A percentile compares a stretch with the other conserved stretches of the same genome.
phyloP scores from a whole-genome alignment of 2,113 vertebrate species.

The Apodemus sylvaticus region DNA sequence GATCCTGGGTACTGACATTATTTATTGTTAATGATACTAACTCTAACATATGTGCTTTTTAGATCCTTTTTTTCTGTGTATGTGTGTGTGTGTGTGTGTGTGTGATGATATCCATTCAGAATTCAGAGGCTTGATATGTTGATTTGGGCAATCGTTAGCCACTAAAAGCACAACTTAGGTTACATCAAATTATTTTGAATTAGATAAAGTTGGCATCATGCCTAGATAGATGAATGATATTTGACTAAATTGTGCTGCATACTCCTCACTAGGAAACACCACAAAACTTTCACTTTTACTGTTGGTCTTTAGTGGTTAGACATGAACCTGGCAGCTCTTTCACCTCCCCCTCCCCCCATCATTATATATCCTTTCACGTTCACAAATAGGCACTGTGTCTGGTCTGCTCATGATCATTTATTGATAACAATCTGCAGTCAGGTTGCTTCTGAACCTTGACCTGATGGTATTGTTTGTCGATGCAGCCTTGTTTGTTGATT shows the following conservation, averaged over 20 bases:
- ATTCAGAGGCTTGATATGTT: constrained; percentile 34
- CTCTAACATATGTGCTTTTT: constrained; percentile 65
- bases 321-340: constrained; percentile 52
- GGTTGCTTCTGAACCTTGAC: constrained; percentile 70
- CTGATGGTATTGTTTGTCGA: constrained; percentile 50
- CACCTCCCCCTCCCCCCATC: constrained; percentile 58
- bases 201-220: constrained; percentile 62
- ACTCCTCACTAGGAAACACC: constrained; percentile 59
- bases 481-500: constrained; percentile 59
- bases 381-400: constrained; percentile 56
- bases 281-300: constrained; percentile 71
- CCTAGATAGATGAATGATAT: constrained; percentile 67
- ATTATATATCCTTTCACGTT: constrained; percentile 57
- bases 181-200: constrained; percentile 69
- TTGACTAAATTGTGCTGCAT: constrained; percentile 73
- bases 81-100: no score
- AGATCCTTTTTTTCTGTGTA: constrained; percentile 49
- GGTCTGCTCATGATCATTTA: constrained; percentile 48
- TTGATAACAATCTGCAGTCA: constrained; percentile 56
- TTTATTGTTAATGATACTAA: constrained; percentile 68
- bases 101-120: constrained; percentile 57
- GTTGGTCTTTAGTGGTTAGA: constrained; percentile 66
- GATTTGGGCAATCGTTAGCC: constrained; percentile 64
- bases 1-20: constrained; percentile 59
- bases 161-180: constrained; percentile 44